Evolutionary conservation across 2,113 vertebrate genomes (phyloP).

Genomic region (Tamias sibiricus): DNA sequence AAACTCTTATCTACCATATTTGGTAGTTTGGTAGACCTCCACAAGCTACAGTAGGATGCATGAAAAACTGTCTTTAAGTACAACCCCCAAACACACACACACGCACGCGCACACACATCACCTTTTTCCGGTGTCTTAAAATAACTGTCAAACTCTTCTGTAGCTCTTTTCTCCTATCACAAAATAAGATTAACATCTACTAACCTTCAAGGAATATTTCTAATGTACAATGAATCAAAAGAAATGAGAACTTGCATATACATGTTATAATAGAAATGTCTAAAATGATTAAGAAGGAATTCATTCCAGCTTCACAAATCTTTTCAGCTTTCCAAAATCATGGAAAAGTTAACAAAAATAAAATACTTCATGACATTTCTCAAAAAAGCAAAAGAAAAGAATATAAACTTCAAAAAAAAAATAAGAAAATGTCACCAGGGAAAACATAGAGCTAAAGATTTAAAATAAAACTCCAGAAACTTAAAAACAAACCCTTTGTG

Average conservation of each 20-base stretch:
- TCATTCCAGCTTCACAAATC: conserved; percentile 66
- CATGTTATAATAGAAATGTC: conserved; percentile 73
- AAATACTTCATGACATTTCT: conserved; percentile 72
- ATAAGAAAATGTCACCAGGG: conserved; percentile 57
- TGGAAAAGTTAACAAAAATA: conserved; percentile 64
- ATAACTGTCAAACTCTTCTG: conserved; percentile 32
- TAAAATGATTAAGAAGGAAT: conserved; percentile 76
- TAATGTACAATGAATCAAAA: conserved; percentile 64
- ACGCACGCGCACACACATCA: background rate
- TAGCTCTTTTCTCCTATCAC: conserved; percentile 8
- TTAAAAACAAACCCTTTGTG: conserved; percentile 52
- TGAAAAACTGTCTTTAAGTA: background rate
- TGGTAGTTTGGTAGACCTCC: background rate
- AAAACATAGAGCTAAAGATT: conserved; percentile 55
- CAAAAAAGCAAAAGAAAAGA: conserved; percentile 60
- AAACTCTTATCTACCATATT: background rate
- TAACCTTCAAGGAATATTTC: conserved; percentile 58
- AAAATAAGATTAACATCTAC: conserved; percentile 54
- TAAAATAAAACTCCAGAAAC: conserved; percentile 54
- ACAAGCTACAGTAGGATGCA: background rate
- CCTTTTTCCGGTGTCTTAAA: conserved; percentile 41
- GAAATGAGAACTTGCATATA: conserved; percentile 42
- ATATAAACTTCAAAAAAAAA: conserved; percentile 66
- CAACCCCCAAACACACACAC: background rate
- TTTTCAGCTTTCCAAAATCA: conserved; percentile 62